phyloP scores from a whole-genome alignment of 2,113 vertebrate genomes.

The Hippoglossus stenolepis region DNA sequence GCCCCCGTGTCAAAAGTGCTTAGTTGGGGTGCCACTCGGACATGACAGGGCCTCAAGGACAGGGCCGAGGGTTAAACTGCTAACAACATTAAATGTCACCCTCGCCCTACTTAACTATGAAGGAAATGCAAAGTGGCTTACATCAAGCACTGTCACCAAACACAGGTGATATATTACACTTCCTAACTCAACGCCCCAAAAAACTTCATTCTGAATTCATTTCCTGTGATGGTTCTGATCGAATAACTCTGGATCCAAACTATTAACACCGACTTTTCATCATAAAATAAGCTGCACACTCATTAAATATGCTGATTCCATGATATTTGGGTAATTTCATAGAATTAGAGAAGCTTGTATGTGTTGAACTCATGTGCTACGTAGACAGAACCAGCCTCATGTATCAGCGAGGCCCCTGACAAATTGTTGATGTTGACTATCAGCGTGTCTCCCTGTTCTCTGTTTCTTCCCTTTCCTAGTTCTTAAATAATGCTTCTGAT shows the following conservation, averaged over 20 bases:
- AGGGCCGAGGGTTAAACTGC: conserved; percentile 79
- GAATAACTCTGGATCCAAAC: background rate
- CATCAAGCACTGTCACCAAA: conserved; percentile 49
- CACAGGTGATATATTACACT: conserved; percentile 49
- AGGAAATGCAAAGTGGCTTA: conserved; percentile 65
- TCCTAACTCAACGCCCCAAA: conserved; percentile 9
- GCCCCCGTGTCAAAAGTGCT: conserved; percentile 80
- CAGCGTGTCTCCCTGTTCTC: conserved; percentile 49
- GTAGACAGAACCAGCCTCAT: conserved; percentile 48
- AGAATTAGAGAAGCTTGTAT: conserved; percentile 5
- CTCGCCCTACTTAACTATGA: conserved; percentile 49
- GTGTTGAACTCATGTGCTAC: conserved; percentile 35
- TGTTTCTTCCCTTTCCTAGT: conserved; percentile 73
- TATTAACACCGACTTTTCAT: background rate
- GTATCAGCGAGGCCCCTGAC: conserved; percentile 66
- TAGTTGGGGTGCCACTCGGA: conserved; percentile 80
- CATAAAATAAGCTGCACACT: background rate
- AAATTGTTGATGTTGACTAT: conserved; percentile 77
- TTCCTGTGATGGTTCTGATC: background rate
- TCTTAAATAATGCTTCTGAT: conserved; percentile 82
- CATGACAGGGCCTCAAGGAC: conserved; percentile 76
- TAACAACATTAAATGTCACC: conserved; percentile 78
- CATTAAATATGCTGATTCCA: background rate
- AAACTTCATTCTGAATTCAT: conserved; percentile 1
- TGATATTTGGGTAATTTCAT: conserved; percentile 1